Evolutionary conservation across 2,797 vertebrate species (phyloP).

Genomic region (Poliocrania exsul): DNA sequence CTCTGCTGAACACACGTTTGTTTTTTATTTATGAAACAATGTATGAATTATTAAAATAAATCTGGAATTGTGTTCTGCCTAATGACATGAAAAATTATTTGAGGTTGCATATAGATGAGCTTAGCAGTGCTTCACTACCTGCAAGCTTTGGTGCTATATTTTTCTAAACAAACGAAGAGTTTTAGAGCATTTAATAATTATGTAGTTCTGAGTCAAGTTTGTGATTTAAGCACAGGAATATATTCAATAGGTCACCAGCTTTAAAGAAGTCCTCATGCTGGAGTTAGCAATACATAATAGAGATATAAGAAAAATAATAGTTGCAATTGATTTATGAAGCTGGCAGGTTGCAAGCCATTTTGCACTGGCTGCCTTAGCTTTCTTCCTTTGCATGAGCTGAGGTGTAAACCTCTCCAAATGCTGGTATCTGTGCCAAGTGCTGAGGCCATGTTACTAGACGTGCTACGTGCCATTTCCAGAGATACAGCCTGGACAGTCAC

Average conservation of each 20-base stretch:
- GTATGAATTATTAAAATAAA: conserved; percentile 82
- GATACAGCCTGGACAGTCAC: neutral
- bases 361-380: conserved; percentile 16
- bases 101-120: conserved; percentile 70
- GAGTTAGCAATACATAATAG: neutral
- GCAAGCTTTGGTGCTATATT: conserved; percentile 24
- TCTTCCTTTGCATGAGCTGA: conserved; percentile 1
- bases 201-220: conserved; percentile 67
- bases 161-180: conserved; percentile 55
- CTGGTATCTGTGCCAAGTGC: neutral
- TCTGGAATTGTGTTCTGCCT: conserved; percentile 71
- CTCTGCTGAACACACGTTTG: conserved; percentile 72
- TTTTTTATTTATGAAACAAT: conserved; percentile 82
- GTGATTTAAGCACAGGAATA: conserved; percentile 53
- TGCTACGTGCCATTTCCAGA: conserved; percentile 3
- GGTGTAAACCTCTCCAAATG: conserved; percentile 12
- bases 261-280: neutral
- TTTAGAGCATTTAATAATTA: conserved; percentile 75
- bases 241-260: conserved; percentile 41
- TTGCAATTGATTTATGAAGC: conserved; percentile 20
- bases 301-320: neutral
- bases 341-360: conserved; percentile 35
- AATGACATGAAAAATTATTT: conserved; percentile 82
- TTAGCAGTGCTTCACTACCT: conserved; percentile 71
- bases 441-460: neutral